Conservation (phyloP, 1,140 invertebrate species). For the Drosophila littoralis region DNA sequence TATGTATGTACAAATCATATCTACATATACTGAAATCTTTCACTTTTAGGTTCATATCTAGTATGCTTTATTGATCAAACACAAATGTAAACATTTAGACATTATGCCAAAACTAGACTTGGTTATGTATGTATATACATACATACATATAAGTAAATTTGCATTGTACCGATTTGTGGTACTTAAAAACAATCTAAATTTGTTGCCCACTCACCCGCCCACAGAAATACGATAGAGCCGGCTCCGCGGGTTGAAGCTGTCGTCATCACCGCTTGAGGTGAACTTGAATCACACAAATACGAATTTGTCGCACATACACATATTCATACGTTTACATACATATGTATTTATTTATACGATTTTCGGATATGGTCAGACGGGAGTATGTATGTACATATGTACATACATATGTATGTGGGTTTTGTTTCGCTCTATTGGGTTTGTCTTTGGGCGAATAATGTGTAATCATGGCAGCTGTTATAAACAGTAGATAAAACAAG, state of each 20-base stretch:
- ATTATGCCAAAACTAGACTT: neutral
- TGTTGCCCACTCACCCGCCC: slow-evolving; percentile 20
- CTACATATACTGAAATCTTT: neutral
- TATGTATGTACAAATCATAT: neutral
- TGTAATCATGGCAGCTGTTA: slow-evolving; percentile 4
- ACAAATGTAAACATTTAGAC: neutral
- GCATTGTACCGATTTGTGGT: neutral
- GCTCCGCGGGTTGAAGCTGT: slow-evolving; percentile 6
- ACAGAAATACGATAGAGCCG: slow-evolving; percentile 19
- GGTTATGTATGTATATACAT: neutral
- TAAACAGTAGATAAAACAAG: neutral
- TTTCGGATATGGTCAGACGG: slow-evolving; percentile 1
- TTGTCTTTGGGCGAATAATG: neutral
- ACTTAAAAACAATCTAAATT: slow-evolving; percentile 9
- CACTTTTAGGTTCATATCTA: neutral
- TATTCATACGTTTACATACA: neutral
- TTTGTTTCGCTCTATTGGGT: neutral
- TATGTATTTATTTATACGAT: neutral
- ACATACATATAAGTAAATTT: neutral
- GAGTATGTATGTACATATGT: neutral
- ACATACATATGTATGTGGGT: neutral
- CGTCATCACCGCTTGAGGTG: slow-evolving; percentile 24
- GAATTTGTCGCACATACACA: slow-evolving; percentile 26
- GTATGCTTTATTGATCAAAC: slow-evolving; percentile 29
- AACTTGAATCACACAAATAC: slow-evolving; percentile 26